phyloP scores from a whole-genome alignment of 2,113 vertebrate genomes.

The Porphyrio hochstetteri region DNA sequence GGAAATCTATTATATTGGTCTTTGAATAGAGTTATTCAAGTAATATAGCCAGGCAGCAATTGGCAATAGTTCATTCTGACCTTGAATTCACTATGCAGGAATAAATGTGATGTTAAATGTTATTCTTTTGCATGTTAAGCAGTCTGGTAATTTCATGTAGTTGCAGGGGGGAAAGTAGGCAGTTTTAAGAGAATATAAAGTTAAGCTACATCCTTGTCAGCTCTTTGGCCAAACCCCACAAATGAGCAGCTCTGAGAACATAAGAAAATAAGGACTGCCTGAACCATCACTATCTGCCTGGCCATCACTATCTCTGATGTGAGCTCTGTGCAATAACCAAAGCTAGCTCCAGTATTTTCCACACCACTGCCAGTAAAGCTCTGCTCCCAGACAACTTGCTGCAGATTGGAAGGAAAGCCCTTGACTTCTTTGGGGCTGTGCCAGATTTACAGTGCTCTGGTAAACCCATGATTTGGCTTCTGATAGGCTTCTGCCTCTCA shows the following conservation, averaged over 20 bases:
- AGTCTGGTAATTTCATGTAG: background rate
- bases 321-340: background rate
- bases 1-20: background rate
- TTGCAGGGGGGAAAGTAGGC: background rate
- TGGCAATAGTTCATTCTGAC: background rate
- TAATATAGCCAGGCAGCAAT: background rate
- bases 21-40: background rate
- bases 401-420: background rate
- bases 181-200: background rate
- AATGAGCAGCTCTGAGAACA: background rate
- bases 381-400: background rate
- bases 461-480: background rate
- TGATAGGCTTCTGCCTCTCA: background rate
- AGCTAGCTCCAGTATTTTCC: background rate
- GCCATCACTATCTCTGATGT: background rate
- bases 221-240: background rate
- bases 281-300: too few species aligned
- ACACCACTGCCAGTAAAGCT: rapidly evolving
- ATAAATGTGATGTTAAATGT: background rate
- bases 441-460: background rate
- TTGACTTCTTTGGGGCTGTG: background rate
- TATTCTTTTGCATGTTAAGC: background rate
- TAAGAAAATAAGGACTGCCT: background rate
- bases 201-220: background rate
- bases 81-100: background rate